Evolutionary conservation across 2,888 invertebrate genomes (phyloP), one percentile per base, ranked within the genome.

Genomic region (Spodoptera littoralis): DNA sequence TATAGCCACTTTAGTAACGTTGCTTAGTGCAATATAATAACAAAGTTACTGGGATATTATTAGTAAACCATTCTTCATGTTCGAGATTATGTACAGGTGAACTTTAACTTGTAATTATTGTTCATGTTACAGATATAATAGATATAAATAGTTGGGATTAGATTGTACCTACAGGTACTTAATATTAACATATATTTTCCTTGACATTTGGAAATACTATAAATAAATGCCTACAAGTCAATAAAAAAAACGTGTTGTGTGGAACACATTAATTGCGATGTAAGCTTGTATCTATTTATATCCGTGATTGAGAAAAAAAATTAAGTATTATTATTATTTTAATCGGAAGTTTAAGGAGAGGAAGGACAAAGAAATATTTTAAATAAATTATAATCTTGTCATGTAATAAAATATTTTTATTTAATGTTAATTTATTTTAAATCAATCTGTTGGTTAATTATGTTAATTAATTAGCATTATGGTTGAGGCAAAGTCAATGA

Each of bases 181-280:
- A 24, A 50, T 53, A 65, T 65, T 60, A 24, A 57, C 24, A 60
- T 50, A 59, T 48, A 60, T 73, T 73, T 77, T 74, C 73, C 72
- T 82, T 81, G 73, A 80, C 76, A 73, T 77, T 77, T 77, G 30
- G 30, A 50, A 43, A 61, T 53, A 49, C 52, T 51, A 42, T 63
- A 18, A 53, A 63, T 56, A 27, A 56, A 57, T 68, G 27, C 24
- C 41, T 52, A 59, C 9, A 18, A 45, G 5, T 36, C 59, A 47
- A 30, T 45, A 52, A 41, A 56, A 58, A 9, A 56, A 46, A 54
- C 54, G 11, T 46, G 18, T 30, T 27, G 36, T 48, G 42, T 27
- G 27, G 27, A 24, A 18, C 8, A 3, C n/a, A 22, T 46, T 27
- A 9, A 44, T 36, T 36, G 36, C 36, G 36, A 9, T 36, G 36